Conservation (phyloP, 2,113 vertebrate genomes). For the Gavialis gangeticus region DNA sequence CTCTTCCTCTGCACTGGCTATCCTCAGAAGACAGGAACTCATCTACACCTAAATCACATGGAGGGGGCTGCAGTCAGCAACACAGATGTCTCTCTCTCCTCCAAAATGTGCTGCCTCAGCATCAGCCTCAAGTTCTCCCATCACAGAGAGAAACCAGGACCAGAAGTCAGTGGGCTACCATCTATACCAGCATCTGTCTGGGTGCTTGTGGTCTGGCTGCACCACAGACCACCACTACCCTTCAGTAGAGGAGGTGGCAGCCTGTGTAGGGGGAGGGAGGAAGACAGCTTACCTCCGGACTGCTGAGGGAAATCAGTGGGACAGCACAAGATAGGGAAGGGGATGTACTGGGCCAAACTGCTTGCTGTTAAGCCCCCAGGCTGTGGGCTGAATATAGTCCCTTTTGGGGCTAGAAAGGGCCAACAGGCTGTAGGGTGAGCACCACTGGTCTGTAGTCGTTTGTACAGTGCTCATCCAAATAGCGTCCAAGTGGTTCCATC, state of each 20-base stretch:
- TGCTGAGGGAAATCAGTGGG: no score
- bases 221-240: no score
- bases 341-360: no score
- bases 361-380: no score
- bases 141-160: background rate
- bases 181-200: background rate
- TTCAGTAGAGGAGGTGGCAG: no score
- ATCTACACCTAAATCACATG: background rate
- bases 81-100: slow-evolving; percentile 24
- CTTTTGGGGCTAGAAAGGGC: no score
- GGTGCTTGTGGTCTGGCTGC: no score
- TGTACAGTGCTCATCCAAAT: background rate
- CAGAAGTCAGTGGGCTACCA: background rate
- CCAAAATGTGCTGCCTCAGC: slow-evolving; percentile 23
- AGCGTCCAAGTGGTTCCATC: background rate
- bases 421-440: no score
- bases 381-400: no score
- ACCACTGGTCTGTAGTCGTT: background rate
- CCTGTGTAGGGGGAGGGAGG: no score
- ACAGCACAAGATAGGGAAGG: no score
- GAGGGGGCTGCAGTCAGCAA: background rate
- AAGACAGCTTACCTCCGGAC: no score
- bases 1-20: background rate
- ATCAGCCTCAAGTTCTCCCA: background rate
- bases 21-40: background rate